Conservation (phyloP, 2,113 vertebrate genomes). For the Brevimyrus niger region DNA sequence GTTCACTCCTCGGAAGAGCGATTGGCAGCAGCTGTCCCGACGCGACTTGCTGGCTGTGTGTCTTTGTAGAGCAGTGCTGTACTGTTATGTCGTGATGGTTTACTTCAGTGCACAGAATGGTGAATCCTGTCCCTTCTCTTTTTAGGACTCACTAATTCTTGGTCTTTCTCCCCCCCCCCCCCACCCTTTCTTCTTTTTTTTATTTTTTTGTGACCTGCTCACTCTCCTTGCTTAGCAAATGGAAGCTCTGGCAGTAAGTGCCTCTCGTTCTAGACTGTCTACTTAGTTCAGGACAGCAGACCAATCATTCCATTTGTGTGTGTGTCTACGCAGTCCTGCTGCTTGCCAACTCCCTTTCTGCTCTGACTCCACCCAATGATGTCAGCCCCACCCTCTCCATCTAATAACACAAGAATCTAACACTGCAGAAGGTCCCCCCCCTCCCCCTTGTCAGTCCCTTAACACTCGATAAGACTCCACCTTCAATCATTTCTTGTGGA, state of each 20-base stretch:
- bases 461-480: neutral
- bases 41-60: neutral
- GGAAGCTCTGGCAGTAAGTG: slow-evolving; percentile 99
- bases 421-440: neutral
- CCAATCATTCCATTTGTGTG: slow-evolving; percentile 50
- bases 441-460: slow-evolving; percentile 4
- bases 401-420: neutral
- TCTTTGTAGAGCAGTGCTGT: neutral
- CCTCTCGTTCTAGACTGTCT: slow-evolving; percentile 77
- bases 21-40: neutral
- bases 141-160: slow-evolving; percentile 85
- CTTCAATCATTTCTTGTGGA: neutral
- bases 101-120: neutral
- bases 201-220: slow-evolving; percentile 83
- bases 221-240: slow-evolving; percentile 99
- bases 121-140: slow-evolving; percentile 21
- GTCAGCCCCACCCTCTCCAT: neutral
- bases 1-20: neutral
- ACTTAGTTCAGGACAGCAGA: slow-evolving; percentile 55
- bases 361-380: slow-evolving; percentile 29
- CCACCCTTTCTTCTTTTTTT: slow-evolving; percentile 57
- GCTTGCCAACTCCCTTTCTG: slow-evolving; percentile 4
- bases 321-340: slow-evolving; percentile 39
- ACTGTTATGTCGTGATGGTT: neutral
- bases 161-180: slow-evolving; percentile 75